Base-by-base conservation (phyloP, 2,797 vertebrate genomes). In the Pogonophryne albipinna region DNA sequence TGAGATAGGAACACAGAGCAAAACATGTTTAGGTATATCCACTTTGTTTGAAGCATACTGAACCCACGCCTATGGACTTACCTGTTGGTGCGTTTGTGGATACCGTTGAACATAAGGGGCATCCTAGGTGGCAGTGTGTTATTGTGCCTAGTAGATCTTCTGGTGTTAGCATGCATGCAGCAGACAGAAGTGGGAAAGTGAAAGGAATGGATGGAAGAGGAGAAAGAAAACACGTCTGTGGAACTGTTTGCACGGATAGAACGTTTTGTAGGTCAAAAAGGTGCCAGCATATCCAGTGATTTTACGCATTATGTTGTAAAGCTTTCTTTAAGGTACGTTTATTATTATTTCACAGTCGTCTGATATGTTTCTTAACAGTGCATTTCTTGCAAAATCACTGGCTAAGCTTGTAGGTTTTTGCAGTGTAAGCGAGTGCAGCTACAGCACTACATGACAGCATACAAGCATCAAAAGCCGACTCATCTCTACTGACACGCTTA, bases 41-140 rank as follows among this genome's bases (percentile, higher is more conserved):
- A 9, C 6, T 20, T 62, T 64, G 41, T 85, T 79, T 74, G 79
- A 87, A 80, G 77, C 65, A 74, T 9, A 82, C 44, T 81, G 69
- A 80, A 57, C n/a, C 60, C 42, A 11, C 14, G 14, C 27, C 42
- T 34, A 11, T 57, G 19, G 15, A 93, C 96, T 96, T 96, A 97
- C 96, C 96, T 96, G 94, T 92, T 95, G 20, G 93, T 81, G 71
- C 92, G 90, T 91, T 95, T 96, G 88, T 91, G 91, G 93, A 91
- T 92, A 89, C 93, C 84, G 86, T 92, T 96, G 90, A 95, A 95
- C 94, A 98, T 94, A 83, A 97, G 95, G 85, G 95, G 95, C 96
- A 97, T 96, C 96, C 94, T 96, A 91, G 95, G 95, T 57, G 95
- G 96, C 81, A 97, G 93, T 80, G 92, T 95, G 93, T 95, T 95